phyloP scores from a whole-genome alignment of 2,888 invertebrate genomes.

The Bursaphelenchus okinawaensis region DNA sequence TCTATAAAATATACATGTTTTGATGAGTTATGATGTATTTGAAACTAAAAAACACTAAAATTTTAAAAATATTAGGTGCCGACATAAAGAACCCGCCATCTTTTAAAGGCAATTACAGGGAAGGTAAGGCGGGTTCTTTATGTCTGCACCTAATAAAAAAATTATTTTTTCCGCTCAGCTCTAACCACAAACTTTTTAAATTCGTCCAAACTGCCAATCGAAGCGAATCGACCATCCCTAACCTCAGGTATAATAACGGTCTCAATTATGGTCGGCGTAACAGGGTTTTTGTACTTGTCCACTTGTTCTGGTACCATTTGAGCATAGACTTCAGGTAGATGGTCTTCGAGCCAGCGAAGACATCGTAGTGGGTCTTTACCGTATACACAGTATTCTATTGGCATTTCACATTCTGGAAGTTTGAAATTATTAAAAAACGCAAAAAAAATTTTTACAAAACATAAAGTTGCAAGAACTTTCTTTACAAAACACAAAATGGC shows the following conservation, averaged over 20 bases:
- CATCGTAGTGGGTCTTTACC: not conserved
- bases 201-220: slow-evolving; percentile 8
- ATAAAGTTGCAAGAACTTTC: not conserved
- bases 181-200: slow-evolving; percentile 3
- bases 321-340: slow-evolving; percentile 11
- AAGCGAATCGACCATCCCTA: slow-evolving; percentile 9
- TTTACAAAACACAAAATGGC: not conserved
- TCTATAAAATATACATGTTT: too few relatives aligned
- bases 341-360: slow-evolving; percentile 10
- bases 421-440: not conserved
- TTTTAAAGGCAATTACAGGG: not conserved
- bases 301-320: not conserved
- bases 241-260: not conserved
- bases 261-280: not conserved
- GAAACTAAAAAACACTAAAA: not conserved
- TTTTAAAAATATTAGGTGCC: not conserved
- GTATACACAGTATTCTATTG: slow-evolving; percentile 13
- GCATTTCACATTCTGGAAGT: slow-evolving; percentile 14
- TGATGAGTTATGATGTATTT: too few relatives aligned
- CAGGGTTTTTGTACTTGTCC: not conserved
- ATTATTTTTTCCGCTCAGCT: not conserved
- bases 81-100: not conserved
- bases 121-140: not conserved
- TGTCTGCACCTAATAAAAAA: not conserved
- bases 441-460: not conserved